These are phyloP conservation scores for Sitta carolinensis DNA, from an alignment of 2,797 vertebrate genomes.

Conservation along the genomic window DNA sequence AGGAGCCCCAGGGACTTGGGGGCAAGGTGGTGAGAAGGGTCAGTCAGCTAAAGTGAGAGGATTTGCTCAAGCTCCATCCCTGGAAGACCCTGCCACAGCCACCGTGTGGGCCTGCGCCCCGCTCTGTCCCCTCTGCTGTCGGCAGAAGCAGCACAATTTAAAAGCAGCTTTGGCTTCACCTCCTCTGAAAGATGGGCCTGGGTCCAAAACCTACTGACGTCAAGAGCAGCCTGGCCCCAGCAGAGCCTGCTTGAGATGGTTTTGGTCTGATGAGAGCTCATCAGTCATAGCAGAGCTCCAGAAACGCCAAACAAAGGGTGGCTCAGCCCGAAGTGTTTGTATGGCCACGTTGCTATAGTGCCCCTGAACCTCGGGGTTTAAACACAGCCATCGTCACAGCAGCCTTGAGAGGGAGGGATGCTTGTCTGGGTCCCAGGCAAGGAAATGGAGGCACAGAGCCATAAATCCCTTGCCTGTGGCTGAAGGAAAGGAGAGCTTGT, in stretches of 20 bases:
- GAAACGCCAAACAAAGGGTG: conserved; percentile 35
- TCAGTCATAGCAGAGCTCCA: conserved; percentile 40
- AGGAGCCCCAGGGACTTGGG: background rate
- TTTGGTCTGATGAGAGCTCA: conserved; percentile 51
- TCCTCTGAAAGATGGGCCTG: conserved; percentile 4
- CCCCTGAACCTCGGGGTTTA: background rate
- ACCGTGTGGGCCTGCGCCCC: background rate
- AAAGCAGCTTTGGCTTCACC: conserved; percentile 18
- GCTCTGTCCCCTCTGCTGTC: rapidly evolving
- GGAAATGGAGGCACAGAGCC: background rate
- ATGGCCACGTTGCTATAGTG: conserved; percentile 9
- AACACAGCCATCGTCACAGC: background rate
- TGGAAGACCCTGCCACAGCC: background rate
- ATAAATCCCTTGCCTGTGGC: background rate
- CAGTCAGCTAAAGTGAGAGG: background rate
- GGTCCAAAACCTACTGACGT: conserved; percentile 43
- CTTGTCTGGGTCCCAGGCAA: background rate
- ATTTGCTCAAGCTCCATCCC: background rate
- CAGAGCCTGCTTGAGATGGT: background rate
- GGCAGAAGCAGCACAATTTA: background rate
- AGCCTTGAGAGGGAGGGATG: background rate
- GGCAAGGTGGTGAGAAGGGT: background rate
- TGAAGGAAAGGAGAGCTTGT: background rate
- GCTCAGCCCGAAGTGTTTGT: background rate
- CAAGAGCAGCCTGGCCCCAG: conserved; percentile 9